Evolutionary conservation across 2,113 vertebrate species (phyloP).

Genomic region (Barbus barbus): DNA sequence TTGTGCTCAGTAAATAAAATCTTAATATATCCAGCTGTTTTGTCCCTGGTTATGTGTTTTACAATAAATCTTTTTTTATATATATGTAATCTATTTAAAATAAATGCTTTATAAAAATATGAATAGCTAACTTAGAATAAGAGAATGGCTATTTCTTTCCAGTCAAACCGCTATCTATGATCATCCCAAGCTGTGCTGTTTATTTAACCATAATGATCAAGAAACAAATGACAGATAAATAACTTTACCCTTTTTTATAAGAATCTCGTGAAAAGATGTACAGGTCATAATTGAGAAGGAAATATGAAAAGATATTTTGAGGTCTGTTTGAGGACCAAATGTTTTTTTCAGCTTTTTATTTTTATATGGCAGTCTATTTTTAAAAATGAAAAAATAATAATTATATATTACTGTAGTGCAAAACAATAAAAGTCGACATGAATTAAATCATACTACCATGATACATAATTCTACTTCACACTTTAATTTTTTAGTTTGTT

Average conservation of each 20-base stretch:
- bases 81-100: background rate
- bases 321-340: background rate
- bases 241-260: background rate
- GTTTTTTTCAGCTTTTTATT: too few relatives aligned
- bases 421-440: background rate
- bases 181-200: background rate
- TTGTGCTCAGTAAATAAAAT: slow-evolving; percentile 6
- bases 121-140: background rate
- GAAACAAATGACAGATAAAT: background rate
- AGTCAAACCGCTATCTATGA: background rate
- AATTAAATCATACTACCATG: background rate
- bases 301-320: background rate
- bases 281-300: background rate
- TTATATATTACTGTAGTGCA: background rate
- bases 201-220: background rate
- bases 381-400: too few relatives aligned
- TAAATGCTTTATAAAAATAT: background rate
- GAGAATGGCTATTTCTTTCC: background rate
- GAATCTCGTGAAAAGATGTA: background rate
- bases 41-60: background rate
- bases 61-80: background rate
- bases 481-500: too few relatives aligned
- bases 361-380: too few relatives aligned
- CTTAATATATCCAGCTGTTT: background rate
- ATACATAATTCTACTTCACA: background rate